Evolutionary conservation across 2,113 vertebrate genomes (phyloP).

Genomic region (Tretioscincus oriximinensis): DNA sequence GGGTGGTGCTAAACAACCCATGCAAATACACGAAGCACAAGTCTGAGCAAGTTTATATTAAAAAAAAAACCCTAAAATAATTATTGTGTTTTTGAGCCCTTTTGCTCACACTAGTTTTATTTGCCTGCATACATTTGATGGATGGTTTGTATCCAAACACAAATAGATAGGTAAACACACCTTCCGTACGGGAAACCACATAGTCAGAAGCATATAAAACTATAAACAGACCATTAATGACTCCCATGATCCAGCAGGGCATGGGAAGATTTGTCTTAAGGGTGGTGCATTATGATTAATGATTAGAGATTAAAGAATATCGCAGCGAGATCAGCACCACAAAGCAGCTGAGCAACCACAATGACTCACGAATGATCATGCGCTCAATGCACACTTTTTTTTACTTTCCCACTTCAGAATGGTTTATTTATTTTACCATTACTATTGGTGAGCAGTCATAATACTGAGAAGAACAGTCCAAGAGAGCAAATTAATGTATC

Average conservation of each 20-base stretch:
- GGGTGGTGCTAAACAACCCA: too few species aligned
- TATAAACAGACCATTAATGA: background rate
- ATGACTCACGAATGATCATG: background rate
- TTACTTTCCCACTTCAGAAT: background rate
- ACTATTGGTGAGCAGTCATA: background rate
- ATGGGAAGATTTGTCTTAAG: background rate
- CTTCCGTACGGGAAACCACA: background rate
- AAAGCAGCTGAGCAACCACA: background rate
- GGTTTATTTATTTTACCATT: slow-evolving; percentile 6
- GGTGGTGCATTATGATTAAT: background rate
- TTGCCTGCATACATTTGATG: background rate
- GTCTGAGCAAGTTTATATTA: background rate
- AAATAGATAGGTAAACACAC: background rate
- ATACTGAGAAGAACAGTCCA: background rate
- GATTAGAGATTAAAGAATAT: background rate
- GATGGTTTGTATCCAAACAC: background rate
- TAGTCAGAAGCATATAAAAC: background rate
- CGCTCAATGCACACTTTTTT: background rate
- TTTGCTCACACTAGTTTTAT: background rate
- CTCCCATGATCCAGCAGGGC: slow-evolving; percentile 10
- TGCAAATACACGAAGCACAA: background rate
- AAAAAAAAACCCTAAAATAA: background rate
- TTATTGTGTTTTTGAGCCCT: background rate
- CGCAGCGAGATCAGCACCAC: background rate
- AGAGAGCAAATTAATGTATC: background rate